phyloP scores from a whole-genome alignment of 2,797 vertebrate species.

The Propithecus deckenii region DNA sequence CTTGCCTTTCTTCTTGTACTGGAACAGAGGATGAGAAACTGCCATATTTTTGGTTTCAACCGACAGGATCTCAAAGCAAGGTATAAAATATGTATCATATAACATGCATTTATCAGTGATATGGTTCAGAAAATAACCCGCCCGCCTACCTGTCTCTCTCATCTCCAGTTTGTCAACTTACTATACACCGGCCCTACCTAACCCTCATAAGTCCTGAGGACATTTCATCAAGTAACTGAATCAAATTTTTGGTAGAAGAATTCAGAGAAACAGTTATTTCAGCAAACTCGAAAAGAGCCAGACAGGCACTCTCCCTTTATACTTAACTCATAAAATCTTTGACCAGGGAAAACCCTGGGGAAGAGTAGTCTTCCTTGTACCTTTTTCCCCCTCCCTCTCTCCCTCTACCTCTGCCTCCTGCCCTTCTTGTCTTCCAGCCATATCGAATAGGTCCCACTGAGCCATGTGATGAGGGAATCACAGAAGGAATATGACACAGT shows the following conservation, averaged over 20 bases:
- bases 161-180: neutral
- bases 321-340: neutral
- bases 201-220: neutral
- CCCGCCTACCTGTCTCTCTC: neutral
- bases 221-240: neutral
- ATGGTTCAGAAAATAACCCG: neutral
- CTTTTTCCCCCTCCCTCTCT: neutral
- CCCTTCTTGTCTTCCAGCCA: neutral
- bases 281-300: neutral
- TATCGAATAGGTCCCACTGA: neutral
- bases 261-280: neutral
- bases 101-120: neutral
- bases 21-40: constrained; percentile 17
- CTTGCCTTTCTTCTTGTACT: constrained; percentile 27
- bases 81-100: neutral
- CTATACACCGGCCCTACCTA: neutral
- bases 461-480: neutral
- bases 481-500: neutral
- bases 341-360: neutral
- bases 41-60: neutral
- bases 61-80: neutral
- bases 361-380: neutral
- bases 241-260: neutral
- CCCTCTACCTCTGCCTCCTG: too few species aligned
- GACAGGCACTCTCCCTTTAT: neutral